phyloP scores from a whole-genome alignment of 2,888 invertebrate species.

The Homarus gammarus region DNA sequence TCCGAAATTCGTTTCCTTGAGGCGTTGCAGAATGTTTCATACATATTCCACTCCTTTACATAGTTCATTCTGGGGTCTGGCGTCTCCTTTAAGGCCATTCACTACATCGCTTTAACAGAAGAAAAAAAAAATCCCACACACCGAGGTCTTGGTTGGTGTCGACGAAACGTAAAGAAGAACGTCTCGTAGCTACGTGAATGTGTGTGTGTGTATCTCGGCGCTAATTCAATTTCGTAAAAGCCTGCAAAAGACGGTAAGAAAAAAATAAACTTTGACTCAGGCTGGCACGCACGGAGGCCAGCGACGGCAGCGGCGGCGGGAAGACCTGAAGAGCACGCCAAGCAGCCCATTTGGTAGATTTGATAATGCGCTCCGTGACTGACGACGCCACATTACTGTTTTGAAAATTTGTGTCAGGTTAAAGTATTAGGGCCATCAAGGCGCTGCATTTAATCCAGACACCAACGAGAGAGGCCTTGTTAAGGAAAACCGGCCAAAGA shows the following conservation, averaged over 20 bases:
- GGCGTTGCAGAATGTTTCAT: slow-evolving; percentile 56
- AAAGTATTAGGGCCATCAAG: slow-evolving; percentile 73
- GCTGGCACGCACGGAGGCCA: no score
- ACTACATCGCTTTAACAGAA: not conserved
- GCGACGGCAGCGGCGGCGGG: slow-evolving; percentile 3
- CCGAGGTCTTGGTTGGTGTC: slow-evolving; percentile 3
- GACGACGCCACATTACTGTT: slow-evolving; percentile 71
- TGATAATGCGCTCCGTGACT: slow-evolving; percentile 64
- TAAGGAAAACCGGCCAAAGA: slow-evolving; percentile 43
- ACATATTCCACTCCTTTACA: slow-evolving; percentile 24
- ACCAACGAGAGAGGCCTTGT: slow-evolving; percentile 65
- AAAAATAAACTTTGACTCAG: no score
- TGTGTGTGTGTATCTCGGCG: slow-evolving; percentile 18
- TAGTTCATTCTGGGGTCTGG: not conserved
- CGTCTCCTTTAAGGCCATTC: slow-evolving; percentile 7
- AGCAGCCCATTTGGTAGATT: slow-evolving; percentile 65
- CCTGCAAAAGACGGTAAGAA: slow-evolving; percentile 5
- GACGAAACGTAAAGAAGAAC: slow-evolving; percentile 15
- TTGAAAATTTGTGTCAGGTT: slow-evolving; percentile 73
- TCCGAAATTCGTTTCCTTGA: slow-evolving; percentile 58
- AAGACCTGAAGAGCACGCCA: slow-evolving; percentile 34
- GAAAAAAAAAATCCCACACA: no score
- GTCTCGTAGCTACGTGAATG: not conserved
- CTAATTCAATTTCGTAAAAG: slow-evolving; percentile 58
- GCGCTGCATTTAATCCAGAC: slow-evolving; percentile 72